Evolutionary conservation across 2,888 invertebrate genomes (phyloP).

Genomic region (Rhingia rostrata): DNA sequence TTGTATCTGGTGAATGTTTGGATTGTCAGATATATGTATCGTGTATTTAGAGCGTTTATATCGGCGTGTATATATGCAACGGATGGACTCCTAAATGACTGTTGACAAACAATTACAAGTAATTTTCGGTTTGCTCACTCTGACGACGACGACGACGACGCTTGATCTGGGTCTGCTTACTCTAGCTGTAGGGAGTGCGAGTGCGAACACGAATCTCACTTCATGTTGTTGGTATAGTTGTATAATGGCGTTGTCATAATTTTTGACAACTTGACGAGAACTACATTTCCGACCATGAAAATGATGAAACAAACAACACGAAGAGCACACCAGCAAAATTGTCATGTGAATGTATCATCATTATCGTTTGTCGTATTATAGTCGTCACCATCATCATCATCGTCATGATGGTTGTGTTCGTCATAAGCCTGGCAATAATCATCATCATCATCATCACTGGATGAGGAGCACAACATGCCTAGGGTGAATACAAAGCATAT

Average conservation of each 20-base stretch:
- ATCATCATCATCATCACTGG: not conserved
- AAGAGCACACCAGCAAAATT: constrained; percentile 52
- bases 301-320: constrained; percentile 54
- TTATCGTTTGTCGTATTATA: constrained; percentile 27
- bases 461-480: constrained; percentile 17
- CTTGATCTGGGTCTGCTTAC: not conserved
- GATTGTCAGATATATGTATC: constrained; percentile 52
- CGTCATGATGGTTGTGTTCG: not conserved
- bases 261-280: constrained; percentile 72
- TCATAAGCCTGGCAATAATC: constrained; percentile 37
- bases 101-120: constrained; percentile 74
- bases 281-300: constrained; percentile 72
- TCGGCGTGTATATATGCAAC: constrained; percentile 3
- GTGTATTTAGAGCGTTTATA: constrained; percentile 16
- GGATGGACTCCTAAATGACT: constrained; percentile 72
- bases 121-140: constrained; percentile 66
- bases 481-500: constrained; percentile 19
- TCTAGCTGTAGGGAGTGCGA: constrained; percentile 11
- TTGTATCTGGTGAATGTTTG: constrained; percentile 64
- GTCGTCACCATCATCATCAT: constrained; percentile 25
- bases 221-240: constrained; percentile 38
- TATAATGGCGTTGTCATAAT: constrained; percentile 68
- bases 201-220: constrained; percentile 54
- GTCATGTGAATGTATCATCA: constrained; percentile 65
- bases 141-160: not conserved